Evolutionary conservation across 2,113 vertebrate genomes (phyloP).

Genomic region (Ranitomeya variabilis): DNA sequence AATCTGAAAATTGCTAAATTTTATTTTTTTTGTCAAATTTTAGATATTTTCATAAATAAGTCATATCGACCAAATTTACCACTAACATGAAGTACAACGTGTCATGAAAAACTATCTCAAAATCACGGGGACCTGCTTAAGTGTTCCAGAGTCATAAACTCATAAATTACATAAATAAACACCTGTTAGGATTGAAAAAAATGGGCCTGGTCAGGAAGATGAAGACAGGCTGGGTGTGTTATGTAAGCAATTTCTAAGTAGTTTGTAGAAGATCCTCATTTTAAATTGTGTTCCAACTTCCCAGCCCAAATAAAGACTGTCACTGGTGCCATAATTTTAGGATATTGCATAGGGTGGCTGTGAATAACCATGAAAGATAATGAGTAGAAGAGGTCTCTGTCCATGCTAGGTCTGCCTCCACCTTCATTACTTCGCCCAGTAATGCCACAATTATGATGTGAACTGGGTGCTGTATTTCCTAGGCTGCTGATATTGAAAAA

Average conservation of each 20-base stretch:
- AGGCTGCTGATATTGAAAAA: constrained; percentile 69
- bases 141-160: too few relatives aligned
- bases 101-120: too few relatives aligned
- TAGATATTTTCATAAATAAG: too few relatives aligned
- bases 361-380: constrained; percentile 25
- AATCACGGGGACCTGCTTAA: too few relatives aligned
- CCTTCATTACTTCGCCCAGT: constrained; percentile 33
- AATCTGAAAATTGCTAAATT: too few relatives aligned
- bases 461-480: constrained; percentile 63
- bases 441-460: constrained; percentile 62
- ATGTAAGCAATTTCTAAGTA: not conserved
- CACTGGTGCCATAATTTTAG: not conserved
- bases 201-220: too few relatives aligned
- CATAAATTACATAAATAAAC: too few relatives aligned
- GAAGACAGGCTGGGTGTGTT: too few relatives aligned
- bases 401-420: not conserved
- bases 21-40: too few relatives aligned
- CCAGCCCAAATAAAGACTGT: not conserved
- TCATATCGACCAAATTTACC: too few relatives aligned
- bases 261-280: not conserved
- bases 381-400: not conserved
- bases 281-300: not conserved
- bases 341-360: not conserved
- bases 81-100: too few relatives aligned
- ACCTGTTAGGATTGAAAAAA: too few relatives aligned